Percentiles rank a stretch among this genome's conserved stretches.
phyloP scores from a whole-genome alignment of 1,140 invertebrate genomes.

The Copidosoma floridanum region DNA sequence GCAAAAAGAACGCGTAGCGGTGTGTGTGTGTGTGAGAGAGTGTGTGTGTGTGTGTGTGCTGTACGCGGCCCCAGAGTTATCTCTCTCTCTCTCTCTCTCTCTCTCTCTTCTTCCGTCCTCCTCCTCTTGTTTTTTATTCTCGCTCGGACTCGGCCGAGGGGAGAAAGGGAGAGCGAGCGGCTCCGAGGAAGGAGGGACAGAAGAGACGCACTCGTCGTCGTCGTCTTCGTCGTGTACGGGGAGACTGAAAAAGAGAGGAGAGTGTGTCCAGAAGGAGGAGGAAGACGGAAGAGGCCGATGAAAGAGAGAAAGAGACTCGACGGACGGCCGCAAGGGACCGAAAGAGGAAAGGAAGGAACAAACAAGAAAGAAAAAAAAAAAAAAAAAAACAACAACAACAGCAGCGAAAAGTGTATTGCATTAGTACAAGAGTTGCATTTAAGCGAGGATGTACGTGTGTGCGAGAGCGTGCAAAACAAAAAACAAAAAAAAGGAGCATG shows the following conservation, averaged over 20 bases:
- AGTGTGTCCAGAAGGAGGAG: too few species aligned
- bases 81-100: background rate
- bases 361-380: too few species aligned
- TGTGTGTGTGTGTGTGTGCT: background rate
- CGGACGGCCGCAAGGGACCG: too few species aligned
- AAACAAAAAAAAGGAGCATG: slow-evolving; percentile 22
- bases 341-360: too few species aligned
- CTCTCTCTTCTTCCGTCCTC: background rate
- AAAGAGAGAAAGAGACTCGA: slow-evolving; percentile 14
- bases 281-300: background rate
- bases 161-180: slow-evolving; percentile 26
- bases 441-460: slow-evolving; percentile 26
- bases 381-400: too few species aligned
- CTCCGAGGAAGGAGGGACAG: slow-evolving; percentile 8
- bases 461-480: background rate
- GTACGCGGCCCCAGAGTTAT: background rate
- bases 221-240: too few species aligned
- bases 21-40: background rate
- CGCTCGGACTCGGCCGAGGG: background rate
- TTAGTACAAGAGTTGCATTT: slow-evolving; percentile 57
- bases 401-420: slow-evolving; percentile 38
- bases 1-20: slow-evolving; percentile 9
- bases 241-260: too few species aligned
- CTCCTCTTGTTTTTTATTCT: background rate
- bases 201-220: too few species aligned